Base-by-base conservation (phyloP, 2,888 invertebrate species). In the Bedellia somnulentella region DNA sequence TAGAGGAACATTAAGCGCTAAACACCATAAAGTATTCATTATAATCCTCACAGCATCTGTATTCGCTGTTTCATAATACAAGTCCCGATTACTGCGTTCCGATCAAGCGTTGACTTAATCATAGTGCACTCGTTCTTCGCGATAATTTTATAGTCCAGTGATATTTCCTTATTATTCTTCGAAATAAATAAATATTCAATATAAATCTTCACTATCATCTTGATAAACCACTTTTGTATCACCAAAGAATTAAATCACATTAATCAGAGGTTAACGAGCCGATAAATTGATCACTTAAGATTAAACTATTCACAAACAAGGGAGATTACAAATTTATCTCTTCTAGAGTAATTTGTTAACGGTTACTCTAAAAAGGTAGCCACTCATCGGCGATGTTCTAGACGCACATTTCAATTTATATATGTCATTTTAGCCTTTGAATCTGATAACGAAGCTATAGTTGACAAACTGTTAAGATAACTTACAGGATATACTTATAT, bases 221-320 rank as follows among this genome's bases (percentile, higher is more conserved):
- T 58, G 59, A 64, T 61, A 49, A 57, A 68, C 48, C 49, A 49
- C 47, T 58, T 62, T 61, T 66, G 66, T 60, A 66, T 63, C 66
- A 57, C 47, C 51, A 47, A 58, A 46, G 52, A 53, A 62, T 63
- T 55, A 49, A 51, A 49, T 47, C 46, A 41, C 55, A 68, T 71
- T 63, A 60, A 63, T 68, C 56, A 60, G 51, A 38, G 44, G 44
- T 54, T 68, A 70, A 71, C 59, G 61, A 70, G 57, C 54, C 55
- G 57, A 68, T 66, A 61, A 71, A 66, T 63, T 61, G 63, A 63
- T 63, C 57, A 53, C 53, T 49, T 52, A 43, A 59, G 62, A 67
- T 64, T 61, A 57, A 52, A 44, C 52, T 51, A 55, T 59, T 61
- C 55, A 63, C 57, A 57, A 60, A 60, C 55, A 57, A 53, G 53